phyloP scores from a whole-genome alignment of 2,888 invertebrate genomes.

The Trisateles emortualis region DNA sequence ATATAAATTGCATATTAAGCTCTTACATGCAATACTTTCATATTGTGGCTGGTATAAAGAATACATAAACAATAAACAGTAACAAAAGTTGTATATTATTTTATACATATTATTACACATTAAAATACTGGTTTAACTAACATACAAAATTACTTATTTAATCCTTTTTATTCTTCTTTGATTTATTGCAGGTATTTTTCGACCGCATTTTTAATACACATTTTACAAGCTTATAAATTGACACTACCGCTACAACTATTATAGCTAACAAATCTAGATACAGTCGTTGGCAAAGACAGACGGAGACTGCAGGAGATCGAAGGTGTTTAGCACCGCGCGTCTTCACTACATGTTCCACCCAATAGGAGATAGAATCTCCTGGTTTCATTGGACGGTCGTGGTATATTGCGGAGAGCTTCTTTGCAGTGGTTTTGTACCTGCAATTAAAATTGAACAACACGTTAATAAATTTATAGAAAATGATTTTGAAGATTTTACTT shows the following conservation, averaged over 20 bases:
- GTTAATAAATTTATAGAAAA: no score
- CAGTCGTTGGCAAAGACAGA: constrained; percentile 69
- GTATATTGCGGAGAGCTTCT: constrained; percentile 60
- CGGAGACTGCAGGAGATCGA: constrained; percentile 59
- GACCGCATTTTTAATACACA: constrained; percentile 10
- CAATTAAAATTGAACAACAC: constrained; percentile 24
- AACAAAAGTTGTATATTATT: no score
- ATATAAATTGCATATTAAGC: no score
- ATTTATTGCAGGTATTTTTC: neutral
- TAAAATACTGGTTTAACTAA: no score
- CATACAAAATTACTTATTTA: no score
- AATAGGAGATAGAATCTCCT: constrained; percentile 88
- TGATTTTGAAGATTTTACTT: no score
- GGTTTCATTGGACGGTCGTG: constrained; percentile 84
- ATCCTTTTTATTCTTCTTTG: constrained; percentile 17
- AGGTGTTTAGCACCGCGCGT: constrained; percentile 87
- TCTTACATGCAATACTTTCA: no score
- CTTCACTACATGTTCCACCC: constrained; percentile 89
- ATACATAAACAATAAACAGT: no score
- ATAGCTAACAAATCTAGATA: constrained; percentile 58
- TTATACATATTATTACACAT: no score
- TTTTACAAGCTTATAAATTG: constrained; percentile 11
- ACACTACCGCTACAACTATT: constrained; percentile 20
- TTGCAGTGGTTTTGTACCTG: constrained; percentile 62
- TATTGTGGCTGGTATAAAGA: no score